Conservation (phyloP, 1,140 invertebrate genomes). For the Luehdorfia chinensis region DNA sequence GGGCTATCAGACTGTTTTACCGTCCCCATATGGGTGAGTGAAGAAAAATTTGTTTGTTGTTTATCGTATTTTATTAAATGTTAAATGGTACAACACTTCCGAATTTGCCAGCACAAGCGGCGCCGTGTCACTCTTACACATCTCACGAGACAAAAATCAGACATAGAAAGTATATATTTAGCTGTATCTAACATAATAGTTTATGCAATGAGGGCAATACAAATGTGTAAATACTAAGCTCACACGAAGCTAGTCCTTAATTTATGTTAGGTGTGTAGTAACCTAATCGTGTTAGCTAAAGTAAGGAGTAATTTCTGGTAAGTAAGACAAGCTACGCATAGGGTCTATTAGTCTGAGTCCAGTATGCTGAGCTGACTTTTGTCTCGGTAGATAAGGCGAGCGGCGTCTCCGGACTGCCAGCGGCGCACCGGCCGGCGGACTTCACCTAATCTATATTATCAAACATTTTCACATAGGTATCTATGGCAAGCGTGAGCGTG, state of each 20-base stretch:
- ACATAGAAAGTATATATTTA: constrained; percentile 27
- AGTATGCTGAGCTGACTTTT: constrained; percentile 68
- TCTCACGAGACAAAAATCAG: constrained; percentile 77
- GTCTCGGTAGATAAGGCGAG: constrained; percentile 75
- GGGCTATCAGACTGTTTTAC: constrained; percentile 83
- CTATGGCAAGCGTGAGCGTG: constrained; percentile 76
- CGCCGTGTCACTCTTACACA: constrained; percentile 58
- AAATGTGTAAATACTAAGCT: no score
- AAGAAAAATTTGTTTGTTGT: constrained; percentile 17
- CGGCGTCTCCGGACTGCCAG: constrained; percentile 57
- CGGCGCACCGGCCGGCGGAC: constrained; percentile 63
- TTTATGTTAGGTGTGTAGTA: constrained; percentile 7
- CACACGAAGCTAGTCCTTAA: constrained; percentile 4
- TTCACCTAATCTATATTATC: constrained; percentile 71
- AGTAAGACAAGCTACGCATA: constrained; percentile 16
- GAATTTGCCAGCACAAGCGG: constrained; percentile 73
- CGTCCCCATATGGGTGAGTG: constrained; percentile 86
- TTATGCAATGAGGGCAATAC: no score
- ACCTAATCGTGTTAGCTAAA: constrained; percentile 4
- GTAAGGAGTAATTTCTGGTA: constrained; percentile 11
- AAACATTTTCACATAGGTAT: constrained; percentile 76
- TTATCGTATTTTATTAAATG: constrained; percentile 60
- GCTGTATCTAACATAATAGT: no score
- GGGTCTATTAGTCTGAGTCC: constrained; percentile 24
- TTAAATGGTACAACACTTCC: constrained; percentile 70